phyloP scores from a whole-genome alignment of 2,888 invertebrate species.

The Neelides folsomi region DNA sequence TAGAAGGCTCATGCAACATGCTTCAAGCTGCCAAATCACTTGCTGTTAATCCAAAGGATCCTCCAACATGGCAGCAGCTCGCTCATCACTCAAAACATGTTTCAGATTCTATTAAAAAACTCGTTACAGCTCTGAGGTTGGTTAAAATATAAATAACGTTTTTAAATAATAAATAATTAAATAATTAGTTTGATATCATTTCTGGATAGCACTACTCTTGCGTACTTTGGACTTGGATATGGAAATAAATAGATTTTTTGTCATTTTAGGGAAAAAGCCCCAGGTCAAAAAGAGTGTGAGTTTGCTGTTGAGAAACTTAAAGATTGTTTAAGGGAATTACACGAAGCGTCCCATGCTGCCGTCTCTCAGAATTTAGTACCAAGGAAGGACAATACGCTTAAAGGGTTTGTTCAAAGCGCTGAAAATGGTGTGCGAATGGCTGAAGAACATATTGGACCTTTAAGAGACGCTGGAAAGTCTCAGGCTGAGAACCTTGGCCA shows the following conservation, averaged over 20 bases:
- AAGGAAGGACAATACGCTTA: slow-evolving; percentile 55
- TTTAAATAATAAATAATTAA: slow-evolving; percentile 1
- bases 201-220: neutral
- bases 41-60: slow-evolving; percentile 77
- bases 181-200: neutral
- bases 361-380: slow-evolving; percentile 65
- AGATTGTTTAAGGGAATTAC: slow-evolving; percentile 62
- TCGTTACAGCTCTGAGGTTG: slow-evolving; percentile 77
- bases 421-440: slow-evolving; percentile 41
- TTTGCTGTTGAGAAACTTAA: slow-evolving; percentile 64
- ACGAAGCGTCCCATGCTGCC: slow-evolving; percentile 74
- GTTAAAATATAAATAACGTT: no score
- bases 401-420: slow-evolving; percentile 48
- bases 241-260: slow-evolving; percentile 7
- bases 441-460: slow-evolving; percentile 65
- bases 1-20: slow-evolving; percentile 79
- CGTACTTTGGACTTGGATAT: neutral
- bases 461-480: slow-evolving; percentile 68
- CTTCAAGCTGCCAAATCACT: slow-evolving; percentile 78
- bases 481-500: slow-evolving; percentile 92
- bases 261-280: slow-evolving; percentile 66
- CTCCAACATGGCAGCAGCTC: slow-evolving; percentile 84
- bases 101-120: slow-evolving; percentile 86
- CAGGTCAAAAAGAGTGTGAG: slow-evolving; percentile 89
- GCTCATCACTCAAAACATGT: slow-evolving; percentile 89